These are phyloP conservation scores for Ellobius talpinus DNA, from an alignment of 2,113 vertebrate genomes.

Conservation along the genomic window DNA sequence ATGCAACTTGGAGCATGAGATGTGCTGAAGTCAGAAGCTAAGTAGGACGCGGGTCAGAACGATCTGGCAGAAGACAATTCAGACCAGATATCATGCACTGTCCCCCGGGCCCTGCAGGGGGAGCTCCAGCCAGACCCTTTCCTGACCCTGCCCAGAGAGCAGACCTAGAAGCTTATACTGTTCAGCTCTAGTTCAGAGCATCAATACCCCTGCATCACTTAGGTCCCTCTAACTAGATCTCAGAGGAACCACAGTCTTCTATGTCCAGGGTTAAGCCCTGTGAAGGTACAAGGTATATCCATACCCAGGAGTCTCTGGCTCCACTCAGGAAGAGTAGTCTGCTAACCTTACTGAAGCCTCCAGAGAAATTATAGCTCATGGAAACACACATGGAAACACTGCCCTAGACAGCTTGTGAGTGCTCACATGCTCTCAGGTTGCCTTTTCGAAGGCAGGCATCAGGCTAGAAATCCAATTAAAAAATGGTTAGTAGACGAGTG, in stretches of 20 bases:
- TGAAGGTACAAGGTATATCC: background rate
- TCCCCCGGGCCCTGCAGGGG: background rate
- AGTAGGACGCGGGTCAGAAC: background rate
- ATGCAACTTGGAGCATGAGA: background rate
- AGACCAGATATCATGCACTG: background rate
- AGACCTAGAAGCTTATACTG: background rate
- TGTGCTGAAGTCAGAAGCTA: background rate
- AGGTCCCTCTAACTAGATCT: background rate
- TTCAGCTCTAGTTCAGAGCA: background rate
- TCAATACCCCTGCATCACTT: background rate
- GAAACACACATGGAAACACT: too few species aligned
- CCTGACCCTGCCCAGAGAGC: background rate
- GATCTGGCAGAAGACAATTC: background rate
- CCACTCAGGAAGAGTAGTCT: background rate
- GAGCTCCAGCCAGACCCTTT: background rate
- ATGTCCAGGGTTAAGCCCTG: background rate
- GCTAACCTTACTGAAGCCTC: background rate
- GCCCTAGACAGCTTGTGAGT: background rate
- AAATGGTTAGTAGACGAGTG: background rate
- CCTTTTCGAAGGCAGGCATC: background rate
- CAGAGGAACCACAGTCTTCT: background rate
- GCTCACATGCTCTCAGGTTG: background rate
- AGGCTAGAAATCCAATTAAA: background rate
- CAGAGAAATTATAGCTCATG: background rate
- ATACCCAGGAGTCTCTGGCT: background rate